A percentile compares a stretch with the other conserved stretches of the same genome.
phyloP scores from a whole-genome alignment of 1,140 invertebrate species.

The Ceratosolen fusciceps region DNA sequence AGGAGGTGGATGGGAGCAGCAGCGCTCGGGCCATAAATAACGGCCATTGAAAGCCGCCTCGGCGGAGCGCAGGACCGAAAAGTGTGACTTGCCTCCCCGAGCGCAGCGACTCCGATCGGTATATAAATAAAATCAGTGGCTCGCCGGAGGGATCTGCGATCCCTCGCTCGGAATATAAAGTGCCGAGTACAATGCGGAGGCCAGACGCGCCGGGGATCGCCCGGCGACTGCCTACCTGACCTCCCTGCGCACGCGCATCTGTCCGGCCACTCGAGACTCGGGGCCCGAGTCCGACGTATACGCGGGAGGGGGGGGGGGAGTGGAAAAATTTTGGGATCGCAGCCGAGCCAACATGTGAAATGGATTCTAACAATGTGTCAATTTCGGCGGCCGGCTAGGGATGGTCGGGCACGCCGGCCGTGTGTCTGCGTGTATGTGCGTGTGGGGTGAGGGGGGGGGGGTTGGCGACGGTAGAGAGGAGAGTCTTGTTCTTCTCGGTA shows the following conservation, averaged over 20 bases:
- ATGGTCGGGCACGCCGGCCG: no score
- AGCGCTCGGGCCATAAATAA: constrained; percentile 27
- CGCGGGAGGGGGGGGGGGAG: neutral
- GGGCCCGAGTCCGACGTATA: no score
- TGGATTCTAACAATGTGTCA: constrained; percentile 16
- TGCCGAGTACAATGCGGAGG: constrained; percentile 11
- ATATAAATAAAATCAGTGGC: neutral
- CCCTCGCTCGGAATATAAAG: constrained; percentile 8
- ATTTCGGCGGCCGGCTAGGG: no score
- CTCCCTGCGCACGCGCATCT: constrained; percentile 7
- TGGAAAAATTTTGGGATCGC: neutral
- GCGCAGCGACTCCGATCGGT: neutral
- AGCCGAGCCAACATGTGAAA: constrained; percentile 3
- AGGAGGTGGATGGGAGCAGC: neutral
- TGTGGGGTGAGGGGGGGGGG: no score
- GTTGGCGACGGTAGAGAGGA: no score
- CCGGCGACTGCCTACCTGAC: constrained; percentile 1
- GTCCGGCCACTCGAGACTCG: neutral
- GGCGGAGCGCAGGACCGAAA: constrained; percentile 1
- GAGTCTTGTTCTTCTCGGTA: neutral
- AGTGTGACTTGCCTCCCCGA: constrained; percentile 15
- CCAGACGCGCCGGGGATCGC: neutral
- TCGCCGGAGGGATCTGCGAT: neutral
- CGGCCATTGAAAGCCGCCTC: constrained; percentile 9
- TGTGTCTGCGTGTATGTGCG: no score